Evolutionary conservation across 1,140 invertebrate genomes (phyloP), one percentile per base, ranked within the genome.

Genomic region (Helicoverpa armigera): DNA sequence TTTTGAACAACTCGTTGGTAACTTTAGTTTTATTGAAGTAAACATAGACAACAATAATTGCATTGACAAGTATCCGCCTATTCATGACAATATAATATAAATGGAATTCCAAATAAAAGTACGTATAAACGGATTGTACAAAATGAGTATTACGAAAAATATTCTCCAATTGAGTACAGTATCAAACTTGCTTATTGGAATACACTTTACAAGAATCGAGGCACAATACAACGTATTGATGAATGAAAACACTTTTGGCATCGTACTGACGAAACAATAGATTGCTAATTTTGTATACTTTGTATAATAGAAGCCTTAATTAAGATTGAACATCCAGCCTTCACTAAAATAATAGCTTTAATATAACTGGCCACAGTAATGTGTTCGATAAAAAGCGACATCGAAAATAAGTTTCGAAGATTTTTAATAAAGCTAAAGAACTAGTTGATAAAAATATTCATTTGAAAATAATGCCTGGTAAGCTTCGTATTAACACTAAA

Each of bases 1-100:
- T 89, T 93, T 93, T 93, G 92, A 94, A 93, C 91, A 92, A 92
- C 87, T 87, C 83, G 87, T 85, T 94, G 92, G 92, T 94, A 94
- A 94, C 92, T 93, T 92, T 92, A 91, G 90, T 91, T 94, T 90
- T 88, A 83, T 82, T 82, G 82, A 88, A 87, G 82, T 87, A 88
- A 79, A 87, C 82, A 84, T 79, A 86, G 84, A 80, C 74, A 77
- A 77, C 75, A 77, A 77, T 54, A 82, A 88, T 86, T 84, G 86
- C 83, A 82, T 81, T 82, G 72, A 77, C 35, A 79, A 82, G 50
- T 83, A 81, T 78, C 72, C 74, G 60, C 73, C 35, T 43, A 48
- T 35, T 23, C 53, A 31, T 77, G 60, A 53, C 35, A 72, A 61
- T 35, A 69, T 53, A 50, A 61, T 29, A 72, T 13, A 72, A 70